Evolutionary conservation across 2,888 invertebrate genomes (phyloP).

Genomic region (Pinctada fucata): DNA sequence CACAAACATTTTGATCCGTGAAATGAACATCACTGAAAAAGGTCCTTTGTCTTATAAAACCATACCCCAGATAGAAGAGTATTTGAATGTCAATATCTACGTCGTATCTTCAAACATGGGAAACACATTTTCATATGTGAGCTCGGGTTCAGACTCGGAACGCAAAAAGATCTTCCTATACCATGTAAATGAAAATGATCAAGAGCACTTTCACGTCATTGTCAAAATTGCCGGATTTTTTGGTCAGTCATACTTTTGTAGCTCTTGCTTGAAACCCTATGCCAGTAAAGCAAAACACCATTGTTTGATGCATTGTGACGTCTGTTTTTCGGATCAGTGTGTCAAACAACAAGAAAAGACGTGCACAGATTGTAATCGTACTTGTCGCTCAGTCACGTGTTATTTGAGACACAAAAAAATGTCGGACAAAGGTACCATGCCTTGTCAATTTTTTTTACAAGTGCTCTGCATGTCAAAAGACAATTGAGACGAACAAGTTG

Average conservation of each 20-base stretch:
- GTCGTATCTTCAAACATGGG: not conserved
- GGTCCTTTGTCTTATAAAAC: not conserved
- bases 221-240: slow-evolving; percentile 10
- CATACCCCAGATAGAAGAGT: not conserved
- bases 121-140: slow-evolving; percentile 2
- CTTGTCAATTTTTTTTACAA: too few species aligned
- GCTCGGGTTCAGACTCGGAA: not conserved
- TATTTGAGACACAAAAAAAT: too few species aligned
- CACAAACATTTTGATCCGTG: not conserved
- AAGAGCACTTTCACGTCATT: slow-evolving; percentile 3
- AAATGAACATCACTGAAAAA: not conserved
- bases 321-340: not conserved
- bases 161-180: slow-evolving; percentile 4
- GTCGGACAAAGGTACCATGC: too few species aligned
- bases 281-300: not conserved
- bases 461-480: too few species aligned
- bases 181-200: not conserved
- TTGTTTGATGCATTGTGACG: slow-evolving; percentile 6
- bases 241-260: slow-evolving; percentile 7
- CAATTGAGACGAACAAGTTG: too few species aligned
- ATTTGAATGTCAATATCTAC: not conserved
- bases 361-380: too few species aligned
- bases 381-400: too few species aligned
- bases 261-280: slow-evolving; percentile 3
- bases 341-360: not conserved